Percentiles rank a stretch among this genome's conserved stretches.
Conservation (phyloP, 2,888 invertebrate genomes). For the Hemaris fuciformis region DNA sequence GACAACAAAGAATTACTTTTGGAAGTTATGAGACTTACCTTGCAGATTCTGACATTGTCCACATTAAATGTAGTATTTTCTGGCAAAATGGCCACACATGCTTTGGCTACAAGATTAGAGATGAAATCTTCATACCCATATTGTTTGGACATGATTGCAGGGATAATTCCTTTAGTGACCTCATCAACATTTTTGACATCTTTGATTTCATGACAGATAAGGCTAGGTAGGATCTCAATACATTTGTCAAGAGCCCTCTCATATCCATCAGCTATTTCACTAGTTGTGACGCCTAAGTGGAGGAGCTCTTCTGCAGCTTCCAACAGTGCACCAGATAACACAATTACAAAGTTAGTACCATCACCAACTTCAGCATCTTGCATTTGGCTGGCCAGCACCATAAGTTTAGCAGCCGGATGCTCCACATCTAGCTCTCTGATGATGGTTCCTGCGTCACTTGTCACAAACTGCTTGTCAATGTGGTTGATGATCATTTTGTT, state of each 20-base stretch:
- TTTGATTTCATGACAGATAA: conserved; percentile 90
- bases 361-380: conserved; percentile 99
- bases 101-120: conserved; percentile 90
- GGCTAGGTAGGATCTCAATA: conserved; percentile 92
- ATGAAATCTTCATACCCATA: conserved; percentile 98
- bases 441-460: conserved; percentile 99
- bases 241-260: conserved; percentile 94
- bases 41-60: conserved; percentile 97
- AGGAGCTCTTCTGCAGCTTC: conserved; percentile 96
- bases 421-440: conserved; percentile 97
- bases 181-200: conserved; percentile 84
- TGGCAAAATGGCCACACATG: conserved; percentile 93
- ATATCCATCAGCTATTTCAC: conserved; percentile 97
- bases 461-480: conserved; percentile 98
- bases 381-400: conserved; percentile 98
- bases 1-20: no score
- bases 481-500: conserved; percentile 99
- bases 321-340: conserved; percentile 95
- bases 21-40: no score
- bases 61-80: conserved; percentile 96
- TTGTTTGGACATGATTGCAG: conserved; percentile 98
- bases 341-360: conserved; percentile 98
- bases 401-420: conserved; percentile 98
- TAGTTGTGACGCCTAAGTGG: conserved; percentile 96
- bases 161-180: conserved; percentile 87